Evolutionary conservation across 2,113 vertebrate genomes (phyloP).

Genomic region (Leptobrachium ailaonicum): DNA sequence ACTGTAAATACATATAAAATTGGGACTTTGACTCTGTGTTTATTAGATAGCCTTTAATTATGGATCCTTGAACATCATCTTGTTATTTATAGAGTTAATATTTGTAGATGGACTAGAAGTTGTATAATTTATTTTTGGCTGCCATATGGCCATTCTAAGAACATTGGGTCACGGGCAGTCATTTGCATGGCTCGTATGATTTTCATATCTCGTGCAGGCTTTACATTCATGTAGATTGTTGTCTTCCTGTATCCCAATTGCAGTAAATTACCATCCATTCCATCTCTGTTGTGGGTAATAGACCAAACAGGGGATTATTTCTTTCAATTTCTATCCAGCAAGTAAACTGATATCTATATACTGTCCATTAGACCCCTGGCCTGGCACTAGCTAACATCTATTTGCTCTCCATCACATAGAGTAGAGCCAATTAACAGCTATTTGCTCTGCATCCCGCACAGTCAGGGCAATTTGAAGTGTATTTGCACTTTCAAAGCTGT

Average conservation of each 20-base stretch:
- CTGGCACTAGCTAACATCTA: constrained; percentile 24
- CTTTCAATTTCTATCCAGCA: constrained; percentile 14
- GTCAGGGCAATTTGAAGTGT: constrained; percentile 20
- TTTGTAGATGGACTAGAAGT: too few relatives aligned
- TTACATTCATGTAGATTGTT: constrained; percentile 2
- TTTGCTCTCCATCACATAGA: constrained; percentile 38
- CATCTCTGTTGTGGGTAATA: constrained; percentile 2
- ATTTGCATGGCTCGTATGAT: too few relatives aligned
- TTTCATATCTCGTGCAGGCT: not conserved
- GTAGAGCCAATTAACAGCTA: constrained; percentile 43
- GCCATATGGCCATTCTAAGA: too few relatives aligned
- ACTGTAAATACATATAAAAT: too few relatives aligned
- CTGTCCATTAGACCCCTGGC: constrained; percentile 31
- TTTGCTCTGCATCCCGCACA: constrained; percentile 18
- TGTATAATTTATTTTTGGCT: too few relatives aligned
- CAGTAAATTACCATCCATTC: constrained; percentile 14
- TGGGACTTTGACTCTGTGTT: too few relatives aligned
- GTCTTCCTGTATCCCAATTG: not conserved
- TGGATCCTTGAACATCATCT: too few relatives aligned
- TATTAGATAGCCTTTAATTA: too few relatives aligned
- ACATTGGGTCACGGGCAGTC: too few relatives aligned
- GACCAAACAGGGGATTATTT: constrained; percentile 7
- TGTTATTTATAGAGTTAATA: too few relatives aligned
- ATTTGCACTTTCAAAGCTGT: constrained; percentile 31
- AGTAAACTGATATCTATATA: constrained; percentile 31